phyloP scores from a whole-genome alignment of 92 coral and sea anemone species.

The Zoanthus sansibaricus region DNA sequence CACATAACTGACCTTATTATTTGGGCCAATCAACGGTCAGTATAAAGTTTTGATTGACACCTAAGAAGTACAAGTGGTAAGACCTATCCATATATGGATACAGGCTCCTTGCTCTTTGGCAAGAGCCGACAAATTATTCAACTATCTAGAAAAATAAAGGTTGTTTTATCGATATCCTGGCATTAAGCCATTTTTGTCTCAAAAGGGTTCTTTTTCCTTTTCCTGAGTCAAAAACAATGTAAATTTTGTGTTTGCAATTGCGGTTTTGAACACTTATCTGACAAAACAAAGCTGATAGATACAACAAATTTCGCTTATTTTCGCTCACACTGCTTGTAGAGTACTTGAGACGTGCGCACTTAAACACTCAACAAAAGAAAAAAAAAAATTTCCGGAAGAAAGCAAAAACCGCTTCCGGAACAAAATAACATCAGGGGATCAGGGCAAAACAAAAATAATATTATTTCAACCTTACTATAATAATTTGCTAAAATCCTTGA shows the following conservation, averaged over 20 bases:
- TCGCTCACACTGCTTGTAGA: neutral
- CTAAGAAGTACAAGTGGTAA: constrained; percentile 94
- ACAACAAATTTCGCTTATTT: neutral
- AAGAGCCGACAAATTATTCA: constrained; percentile 21
- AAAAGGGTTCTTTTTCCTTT: neutral
- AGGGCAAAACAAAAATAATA: neutral
- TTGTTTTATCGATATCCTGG: neutral
- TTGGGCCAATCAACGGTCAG: constrained; percentile 21
- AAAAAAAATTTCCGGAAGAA: neutral
- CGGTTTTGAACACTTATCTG: neutral
- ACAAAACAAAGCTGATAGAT: neutral
- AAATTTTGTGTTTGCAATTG: neutral
- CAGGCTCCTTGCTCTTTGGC: constrained; percentile 25
- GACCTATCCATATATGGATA: neutral
- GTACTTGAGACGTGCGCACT: neutral
- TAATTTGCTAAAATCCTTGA: neutral
- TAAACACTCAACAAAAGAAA: neutral
- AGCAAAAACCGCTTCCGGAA: neutral
- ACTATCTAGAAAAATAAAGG: constrained; percentile 35
- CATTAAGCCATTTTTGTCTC: neutral
- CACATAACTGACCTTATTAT: neutral
- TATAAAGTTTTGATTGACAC: neutral
- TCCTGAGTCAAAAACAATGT: neutral
- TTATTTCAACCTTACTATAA: neutral
- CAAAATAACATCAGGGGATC: neutral